Evolutionary conservation across 2,888 invertebrate genomes (phyloP), one percentile per base, ranked within the genome.

Genomic region (Andricus quercusramuli): DNA sequence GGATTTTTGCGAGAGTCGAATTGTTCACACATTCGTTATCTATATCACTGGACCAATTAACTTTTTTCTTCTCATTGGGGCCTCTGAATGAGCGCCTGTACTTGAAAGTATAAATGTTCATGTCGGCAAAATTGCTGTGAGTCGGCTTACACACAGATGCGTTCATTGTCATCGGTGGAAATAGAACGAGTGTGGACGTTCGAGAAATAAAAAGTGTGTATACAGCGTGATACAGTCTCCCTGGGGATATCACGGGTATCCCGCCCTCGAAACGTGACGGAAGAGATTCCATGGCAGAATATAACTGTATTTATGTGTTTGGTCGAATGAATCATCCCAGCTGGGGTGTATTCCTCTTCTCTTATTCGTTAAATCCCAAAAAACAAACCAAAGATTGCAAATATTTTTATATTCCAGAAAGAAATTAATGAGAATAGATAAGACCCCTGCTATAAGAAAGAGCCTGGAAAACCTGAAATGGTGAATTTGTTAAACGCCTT

Each of bases 221-320:
- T 56, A 47, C 47, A 70, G 29, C 29, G 70, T 70, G 70, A 74
- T 74, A 74, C 70, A 74, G 32, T n/a, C 11, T 74, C 70, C 70
- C 70, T 32, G 9, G 51, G 70, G 70, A 56, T 74, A 74, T 74
- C 70, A 74, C 56, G n/a, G 70, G 70, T 56, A 51, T 51, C n/a
- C 32, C 29, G 13, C 51, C 51, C 51, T 51, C 29, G 13, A 74
- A 47, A 56, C 51, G 44, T 68, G 22, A 44, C 15, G 51, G 11
- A n/a, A n/a, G n/a, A 74, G 70, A 70, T 70, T 70, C 51, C 20
- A 20, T 56, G 20, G 17, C 44, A 11, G 56, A 51, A 74, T 74
- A 74, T 74, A 70, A 47, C 68, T 70, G 47, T 70, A 70, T 70
- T 70, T 70, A 70, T 70, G 44, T 47, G 22, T 47, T 70, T 70